Evolutionary conservation across 2,797 vertebrate genomes (phyloP), one percentile per base, ranked within the genome.

Genomic region (Gambelia wislizenii): DNA sequence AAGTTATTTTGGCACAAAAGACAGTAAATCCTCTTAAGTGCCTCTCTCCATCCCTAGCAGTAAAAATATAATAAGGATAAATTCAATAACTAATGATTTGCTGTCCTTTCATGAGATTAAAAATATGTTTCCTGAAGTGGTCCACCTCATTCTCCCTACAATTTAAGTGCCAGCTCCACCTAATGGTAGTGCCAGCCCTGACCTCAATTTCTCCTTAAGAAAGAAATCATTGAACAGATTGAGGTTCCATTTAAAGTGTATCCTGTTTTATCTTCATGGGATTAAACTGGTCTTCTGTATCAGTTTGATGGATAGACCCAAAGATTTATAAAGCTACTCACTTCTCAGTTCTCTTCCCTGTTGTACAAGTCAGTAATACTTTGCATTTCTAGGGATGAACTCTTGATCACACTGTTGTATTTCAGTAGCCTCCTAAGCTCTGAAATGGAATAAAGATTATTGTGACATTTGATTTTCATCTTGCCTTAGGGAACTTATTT

Each of bases 371-470:
- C 42, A 92, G 64, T 52, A 92, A 52, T 79, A 36, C 1, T 49
- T 42, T 86, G 87, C 80, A 75, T 91, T 92, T 94, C 84, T 77
- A 83, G 81, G 91, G 75, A 93, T 39, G 88, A 92, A 92, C 52
- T 61, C 9, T 74, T 90, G 27, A 84, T 93, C 90, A 80, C 59
- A 85, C 80, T 59, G 42, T 54, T 92, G 56, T 85, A 80, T 91
- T 93, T 91, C 56, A 69, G 92, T 94, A 94, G 95, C 83, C 91
- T 88, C 89, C 89, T 94, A 94, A 95, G 75, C 85, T 91, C 74
- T 92, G 93, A 95, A 96, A 95, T 89, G 91, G 91, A 95, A 88
- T 86, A 90, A 92, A 94, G 92, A 95, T 95, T 93, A 95, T 91
- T 89, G 90, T 30, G 54, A 89, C 88, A 86, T 95, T 47, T 96